Evolutionary conservation across 2,797 vertebrate genomes (phyloP).

Genomic region (Eleutherodactylus coqui): DNA sequence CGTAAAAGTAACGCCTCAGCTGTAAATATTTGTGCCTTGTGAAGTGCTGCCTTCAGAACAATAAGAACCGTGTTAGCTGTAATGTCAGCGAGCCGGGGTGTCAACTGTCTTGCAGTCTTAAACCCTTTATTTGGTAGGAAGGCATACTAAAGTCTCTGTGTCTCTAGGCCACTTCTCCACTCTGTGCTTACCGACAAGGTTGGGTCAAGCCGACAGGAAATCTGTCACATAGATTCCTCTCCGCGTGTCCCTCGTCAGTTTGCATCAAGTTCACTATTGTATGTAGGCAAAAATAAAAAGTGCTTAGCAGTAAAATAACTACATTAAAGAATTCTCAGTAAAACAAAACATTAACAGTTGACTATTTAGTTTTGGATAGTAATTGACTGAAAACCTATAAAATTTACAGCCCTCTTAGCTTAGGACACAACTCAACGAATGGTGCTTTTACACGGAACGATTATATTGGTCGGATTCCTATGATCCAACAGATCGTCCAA

Average conservation of each 20-base stretch:
- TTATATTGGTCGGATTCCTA: no score
- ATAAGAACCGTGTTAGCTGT: not conserved
- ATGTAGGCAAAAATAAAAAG: constrained; percentile 4
- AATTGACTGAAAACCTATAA: not conserved
- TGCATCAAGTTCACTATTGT: constrained; percentile 17
- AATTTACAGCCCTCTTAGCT: not conserved
- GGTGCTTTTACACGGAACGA: no score
- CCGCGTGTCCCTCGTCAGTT: constrained; percentile 22
- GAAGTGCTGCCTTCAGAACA: not conserved
- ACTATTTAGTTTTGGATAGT: not conserved
- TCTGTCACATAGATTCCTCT: constrained; percentile 39
- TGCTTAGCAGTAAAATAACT: constrained; percentile 20
- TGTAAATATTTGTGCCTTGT: not conserved
- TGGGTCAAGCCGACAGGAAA: constrained; percentile 45
- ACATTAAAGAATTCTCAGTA: not conserved
- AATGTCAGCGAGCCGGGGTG: not conserved
- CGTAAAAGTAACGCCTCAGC: not conserved
- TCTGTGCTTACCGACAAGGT: constrained; percentile 28
- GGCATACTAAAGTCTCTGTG: constrained; percentile 13
- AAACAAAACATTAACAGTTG: not conserved
- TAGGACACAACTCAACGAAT: no score
- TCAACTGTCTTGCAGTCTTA: not conserved
- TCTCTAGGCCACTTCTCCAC: constrained; percentile 22
- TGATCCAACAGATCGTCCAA: no score
- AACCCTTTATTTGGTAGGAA: not conserved